Conservation (phyloP, 2,113 vertebrate genomes). For the Neogale vison region DNA sequence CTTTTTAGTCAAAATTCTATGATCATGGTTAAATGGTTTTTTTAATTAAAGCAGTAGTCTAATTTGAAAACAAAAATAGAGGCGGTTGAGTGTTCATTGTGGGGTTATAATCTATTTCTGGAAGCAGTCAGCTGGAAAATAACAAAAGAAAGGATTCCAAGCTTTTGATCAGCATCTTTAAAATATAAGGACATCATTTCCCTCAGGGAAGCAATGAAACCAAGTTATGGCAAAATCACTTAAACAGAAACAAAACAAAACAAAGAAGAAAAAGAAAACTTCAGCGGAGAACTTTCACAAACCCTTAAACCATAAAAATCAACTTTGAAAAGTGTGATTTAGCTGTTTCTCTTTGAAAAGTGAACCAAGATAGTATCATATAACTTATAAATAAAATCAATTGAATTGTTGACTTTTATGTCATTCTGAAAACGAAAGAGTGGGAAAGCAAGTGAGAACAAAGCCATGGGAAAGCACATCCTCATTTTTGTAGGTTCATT, state of each 20-base stretch:
- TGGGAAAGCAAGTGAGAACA: neutral
- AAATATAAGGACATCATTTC: constrained; percentile 60
- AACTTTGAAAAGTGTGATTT: neutral
- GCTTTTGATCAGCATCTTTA: constrained; percentile 52
- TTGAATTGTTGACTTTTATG: neutral
- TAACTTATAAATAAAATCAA: neutral
- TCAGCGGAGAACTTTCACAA: neutral
- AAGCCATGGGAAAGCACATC: neutral
- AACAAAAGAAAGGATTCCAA: constrained; percentile 40
- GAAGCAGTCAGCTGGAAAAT: constrained; percentile 41
- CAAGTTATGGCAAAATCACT: neutral
- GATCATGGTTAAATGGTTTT: neutral
- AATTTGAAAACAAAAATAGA: neutral
- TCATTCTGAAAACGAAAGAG: neutral
- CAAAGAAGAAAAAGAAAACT: neutral
- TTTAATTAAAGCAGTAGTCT: neutral
- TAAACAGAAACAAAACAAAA: neutral
- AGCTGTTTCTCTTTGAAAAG: constrained; percentile 18
- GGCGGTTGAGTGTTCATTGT: neutral
- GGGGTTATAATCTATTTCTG: constrained; percentile 24
- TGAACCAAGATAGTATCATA: neutral
- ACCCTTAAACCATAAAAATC: neutral
- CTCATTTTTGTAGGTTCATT: neutral
- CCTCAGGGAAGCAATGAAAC: constrained; percentile 31
- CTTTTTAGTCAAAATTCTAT: constrained; percentile 38